phyloP scores from a whole-genome alignment of 2,113 vertebrate genomes.

The Cebidichthys violaceus region DNA sequence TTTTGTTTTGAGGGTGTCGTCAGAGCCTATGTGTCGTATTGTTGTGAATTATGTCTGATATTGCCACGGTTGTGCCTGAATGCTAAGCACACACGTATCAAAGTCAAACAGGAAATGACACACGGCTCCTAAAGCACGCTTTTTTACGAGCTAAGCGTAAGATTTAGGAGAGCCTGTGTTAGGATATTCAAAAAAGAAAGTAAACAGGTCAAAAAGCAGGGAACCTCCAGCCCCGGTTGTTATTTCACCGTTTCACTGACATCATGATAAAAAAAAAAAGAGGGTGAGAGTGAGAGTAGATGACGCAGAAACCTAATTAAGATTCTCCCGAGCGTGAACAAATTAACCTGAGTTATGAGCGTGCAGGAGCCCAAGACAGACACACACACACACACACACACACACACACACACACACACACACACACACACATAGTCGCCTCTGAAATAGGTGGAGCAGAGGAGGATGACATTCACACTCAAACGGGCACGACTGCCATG shows the following conservation, averaged over 20 bases:
- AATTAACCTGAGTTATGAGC: slow-evolving; percentile 82
- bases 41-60: slow-evolving; percentile 35
- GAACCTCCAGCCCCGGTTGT: slow-evolving; percentile 53
- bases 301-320: slow-evolving; percentile 80
- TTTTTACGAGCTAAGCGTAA: slow-evolving; percentile 14
- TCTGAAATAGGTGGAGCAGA: slow-evolving; percentile 62
- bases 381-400: slow-evolving; percentile 29
- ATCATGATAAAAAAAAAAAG: slow-evolving; percentile 54
- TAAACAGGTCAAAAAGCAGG: slow-evolving; percentile 36
- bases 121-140: background rate
- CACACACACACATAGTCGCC: slow-evolving; percentile 31
- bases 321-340: slow-evolving; percentile 79
- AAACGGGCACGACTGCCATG: slow-evolving; percentile 67
- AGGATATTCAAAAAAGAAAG: slow-evolving; percentile 35
- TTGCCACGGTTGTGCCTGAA: slow-evolving; percentile 19
- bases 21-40: slow-evolving; percentile 6
- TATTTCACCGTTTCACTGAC: slow-evolving; percentile 68
- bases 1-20: slow-evolving; percentile 41
- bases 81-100: slow-evolving; percentile 28
- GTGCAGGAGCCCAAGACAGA: slow-evolving; percentile 62
- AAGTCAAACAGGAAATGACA: slow-evolving; percentile 25
- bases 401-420: slow-evolving; percentile 33
- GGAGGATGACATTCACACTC: slow-evolving; percentile 77
- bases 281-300: slow-evolving; percentile 57
- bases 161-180: slow-evolving; percentile 23